Conservation (phyloP, 2,888 invertebrate species). For the Hipparchia sbordonii region DNA sequence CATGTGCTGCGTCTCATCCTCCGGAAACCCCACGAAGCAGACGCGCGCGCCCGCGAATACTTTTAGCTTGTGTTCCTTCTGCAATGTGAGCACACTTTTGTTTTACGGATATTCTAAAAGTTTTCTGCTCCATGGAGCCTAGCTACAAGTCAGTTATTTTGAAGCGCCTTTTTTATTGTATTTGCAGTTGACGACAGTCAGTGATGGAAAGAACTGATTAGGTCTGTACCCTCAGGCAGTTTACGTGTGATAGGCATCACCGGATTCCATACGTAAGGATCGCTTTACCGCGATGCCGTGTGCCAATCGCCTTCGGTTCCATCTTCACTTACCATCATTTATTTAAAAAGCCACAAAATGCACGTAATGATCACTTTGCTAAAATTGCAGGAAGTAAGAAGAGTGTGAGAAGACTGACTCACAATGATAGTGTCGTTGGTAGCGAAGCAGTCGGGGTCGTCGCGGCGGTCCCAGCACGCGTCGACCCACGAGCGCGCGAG, state of each 20-base stretch:
- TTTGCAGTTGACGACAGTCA: too few species aligned
- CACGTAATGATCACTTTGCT: too few species aligned
- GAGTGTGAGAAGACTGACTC: constrained; percentile 9
- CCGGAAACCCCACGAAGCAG: constrained; percentile 94
- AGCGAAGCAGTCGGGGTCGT: constrained; percentile 87
- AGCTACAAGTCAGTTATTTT: too few species aligned
- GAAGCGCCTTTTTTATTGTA: too few species aligned
- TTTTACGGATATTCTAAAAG: not conserved
- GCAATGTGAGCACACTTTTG: constrained; percentile 42
- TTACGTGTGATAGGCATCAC: too few species aligned
- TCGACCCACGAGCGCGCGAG: constrained; percentile 95
- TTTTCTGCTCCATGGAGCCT: not conserved
- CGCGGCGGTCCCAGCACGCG: constrained; percentile 92
- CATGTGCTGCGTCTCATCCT: constrained; percentile 96
- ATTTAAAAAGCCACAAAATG: too few species aligned
- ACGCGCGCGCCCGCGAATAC: constrained; percentile 94
- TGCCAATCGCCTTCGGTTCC: too few species aligned
- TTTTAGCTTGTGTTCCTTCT: constrained; percentile 89
- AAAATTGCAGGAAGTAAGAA: not conserved
- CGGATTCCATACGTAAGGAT: too few species aligned
- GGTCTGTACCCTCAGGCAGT: too few species aligned
- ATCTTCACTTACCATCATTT: too few species aligned
- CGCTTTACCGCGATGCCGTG: too few species aligned
- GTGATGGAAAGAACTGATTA: too few species aligned
- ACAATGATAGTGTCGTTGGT: constrained; percentile 81